A percentile compares a stretch with the other conserved stretches of the same genome.
Evolutionary conservation across 2,113 vertebrate species (phyloP).

Genomic region (Eonycteris spelaea): DNA sequence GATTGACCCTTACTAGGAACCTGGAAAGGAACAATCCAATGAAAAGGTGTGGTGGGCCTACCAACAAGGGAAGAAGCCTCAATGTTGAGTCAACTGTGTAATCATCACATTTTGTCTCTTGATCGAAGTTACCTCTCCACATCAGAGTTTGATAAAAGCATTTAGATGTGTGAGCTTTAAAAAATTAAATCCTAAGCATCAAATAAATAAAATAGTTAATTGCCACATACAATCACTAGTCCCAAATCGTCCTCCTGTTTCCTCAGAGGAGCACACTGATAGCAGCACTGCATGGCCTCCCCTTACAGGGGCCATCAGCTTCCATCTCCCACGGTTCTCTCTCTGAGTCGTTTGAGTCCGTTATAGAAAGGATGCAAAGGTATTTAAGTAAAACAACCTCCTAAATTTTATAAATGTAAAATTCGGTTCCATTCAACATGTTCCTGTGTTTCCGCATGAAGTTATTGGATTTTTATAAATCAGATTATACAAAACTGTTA

Average conservation of each 20-base stretch:
- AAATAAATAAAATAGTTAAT: not conserved
- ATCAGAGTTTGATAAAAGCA: not conserved
- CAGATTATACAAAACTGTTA: not conserved
- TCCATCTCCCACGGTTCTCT: not conserved
- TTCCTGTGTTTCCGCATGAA: not conserved
- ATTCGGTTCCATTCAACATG: not conserved
- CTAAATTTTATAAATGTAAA: not conserved
- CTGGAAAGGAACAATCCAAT: not conserved
- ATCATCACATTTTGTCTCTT: not conserved
- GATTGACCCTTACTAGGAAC: not conserved
- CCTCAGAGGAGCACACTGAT: not conserved
- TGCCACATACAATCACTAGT: not conserved
- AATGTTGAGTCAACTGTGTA: not conserved
- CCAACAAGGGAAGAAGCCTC: not conserved
- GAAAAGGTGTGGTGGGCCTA: not conserved
- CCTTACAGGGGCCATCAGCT: not conserved
- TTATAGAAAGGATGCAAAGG: not conserved
- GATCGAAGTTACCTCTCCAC: not conserved
- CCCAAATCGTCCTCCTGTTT: not conserved
- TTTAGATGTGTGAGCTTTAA: not conserved
- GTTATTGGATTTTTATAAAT: not conserved
- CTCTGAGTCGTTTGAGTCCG: not conserved
- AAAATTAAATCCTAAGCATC: not conserved
- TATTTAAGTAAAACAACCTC: slow-evolving; percentile 9
- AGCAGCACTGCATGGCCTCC: not conserved